Percentiles rank a stretch among this genome's conserved stretches.
Evolutionary conservation across 2,888 invertebrate genomes (phyloP).

Genomic region (Hanleya hanleyi): DNA sequence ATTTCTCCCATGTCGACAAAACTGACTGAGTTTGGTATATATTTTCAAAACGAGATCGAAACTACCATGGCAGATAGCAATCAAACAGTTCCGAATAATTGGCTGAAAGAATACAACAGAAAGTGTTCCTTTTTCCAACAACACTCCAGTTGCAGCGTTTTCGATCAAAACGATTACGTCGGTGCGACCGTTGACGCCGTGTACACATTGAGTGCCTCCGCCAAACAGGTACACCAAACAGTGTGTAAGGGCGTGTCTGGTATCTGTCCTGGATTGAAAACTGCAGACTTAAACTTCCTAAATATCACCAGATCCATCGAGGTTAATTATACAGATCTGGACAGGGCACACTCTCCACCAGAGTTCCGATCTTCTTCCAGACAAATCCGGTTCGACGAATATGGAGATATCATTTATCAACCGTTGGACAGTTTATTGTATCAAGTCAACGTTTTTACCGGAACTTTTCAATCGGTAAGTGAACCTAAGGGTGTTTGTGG

Average conservation of each 20-base stretch:
- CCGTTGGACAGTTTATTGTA: conserved; percentile 21
- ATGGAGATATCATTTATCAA: conserved; percentile 41
- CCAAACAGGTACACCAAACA: conserved; percentile 33
- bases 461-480: neutral
- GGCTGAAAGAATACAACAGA: neutral
- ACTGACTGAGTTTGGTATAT: neutral
- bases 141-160: neutral
- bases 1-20: neutral
- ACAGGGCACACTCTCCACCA: conserved; percentile 31
- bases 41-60: neutral
- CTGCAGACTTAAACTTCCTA: neutral
- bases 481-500: too few species aligned
- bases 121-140: neutral
- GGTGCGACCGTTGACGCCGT: conserved; percentile 51
- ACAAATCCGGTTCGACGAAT: conserved; percentile 34
- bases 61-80: too few species aligned
- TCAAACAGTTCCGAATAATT: neutral
- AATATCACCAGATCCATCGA: conserved; percentile 28
- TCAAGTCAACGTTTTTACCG: neutral
- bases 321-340: conserved; percentile 41
- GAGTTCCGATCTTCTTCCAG: conserved; percentile 34
- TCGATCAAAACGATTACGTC: conserved; percentile 36
- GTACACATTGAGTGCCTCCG: conserved; percentile 49
- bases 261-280: neutral
- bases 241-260: neutral